Evolutionary conservation across 1,140 invertebrate genomes (phyloP), one percentile per base, ranked within the genome.

Genomic region (Lordiphosa mommai): DNA sequence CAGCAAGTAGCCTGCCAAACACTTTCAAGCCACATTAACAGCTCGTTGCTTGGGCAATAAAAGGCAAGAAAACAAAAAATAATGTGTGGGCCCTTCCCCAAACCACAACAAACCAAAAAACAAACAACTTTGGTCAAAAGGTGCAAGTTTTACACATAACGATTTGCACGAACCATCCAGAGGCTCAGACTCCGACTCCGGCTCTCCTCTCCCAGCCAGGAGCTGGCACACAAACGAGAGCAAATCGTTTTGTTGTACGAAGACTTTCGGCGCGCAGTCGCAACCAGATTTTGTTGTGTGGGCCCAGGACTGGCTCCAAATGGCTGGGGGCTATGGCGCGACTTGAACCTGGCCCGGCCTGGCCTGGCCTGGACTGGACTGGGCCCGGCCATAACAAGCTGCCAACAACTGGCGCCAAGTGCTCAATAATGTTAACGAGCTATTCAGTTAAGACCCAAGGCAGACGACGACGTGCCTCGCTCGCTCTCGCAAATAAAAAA

Each of bases 351-450:
- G 32, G 27, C 20, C 23, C 2, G 47, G 43, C 52, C 51, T 65
- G 67, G 57, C 68, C 64, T 14, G 37, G 59, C 44, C 61, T 29
- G 38, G 49, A 41, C 50, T 27, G 14, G 30, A 32, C 30, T 47
- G 20, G 27, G 20, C 52, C 63, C 70, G 74, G 77, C 77, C 68
- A 84, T 84, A 84, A 84, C 77, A 84, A 84, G 77, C 77, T 84
- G 82, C 74, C 74, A 84, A 87, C 77, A 87, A 87, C 85, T 87
- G 85, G 85, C 85, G 85, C 85, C 85, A 87, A 87, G 84, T 87
- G 79, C 77, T 87, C 85, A 87, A 87, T 87, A 87, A 87, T 87
- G 79, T 87, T 87, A 87, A 87, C 85, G 85, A 87, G 85, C 79
- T 87, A 87, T 85, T 86, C 77, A 86, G 82, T 84, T 84, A 84